These are phyloP conservation scores for Botia kubotai DNA, from an alignment of 2,797 vertebrate genomes.

Conservation along the genomic window DNA sequence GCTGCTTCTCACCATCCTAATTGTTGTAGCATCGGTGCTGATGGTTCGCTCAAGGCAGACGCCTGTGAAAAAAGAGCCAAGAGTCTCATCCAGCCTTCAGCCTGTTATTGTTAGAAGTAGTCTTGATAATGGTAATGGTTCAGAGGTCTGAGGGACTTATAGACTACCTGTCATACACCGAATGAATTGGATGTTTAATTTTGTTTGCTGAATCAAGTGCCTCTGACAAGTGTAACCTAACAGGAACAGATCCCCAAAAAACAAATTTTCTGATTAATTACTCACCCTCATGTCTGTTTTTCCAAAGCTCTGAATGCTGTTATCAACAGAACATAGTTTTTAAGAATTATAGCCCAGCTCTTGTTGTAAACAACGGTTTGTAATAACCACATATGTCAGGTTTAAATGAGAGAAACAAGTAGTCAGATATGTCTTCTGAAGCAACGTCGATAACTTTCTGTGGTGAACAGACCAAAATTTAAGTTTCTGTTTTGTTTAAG, in stretches of 20 bases:
- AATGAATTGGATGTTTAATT: constrained; percentile 3
- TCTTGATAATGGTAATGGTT: constrained; percentile 83
- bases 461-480: no score
- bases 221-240: constrained; percentile 50
- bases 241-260: not conserved
- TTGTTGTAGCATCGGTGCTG: constrained; percentile 68
- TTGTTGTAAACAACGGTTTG: not conserved
- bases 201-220: constrained; percentile 57
- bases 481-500: not conserved
- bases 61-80: constrained; percentile 71
- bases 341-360: no score
- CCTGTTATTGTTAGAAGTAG: constrained; percentile 84
- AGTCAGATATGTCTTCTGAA: not conserved
- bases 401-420: not conserved
- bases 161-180: constrained; percentile 4
- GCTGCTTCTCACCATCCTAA: constrained; percentile 80
- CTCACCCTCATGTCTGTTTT: not conserved
- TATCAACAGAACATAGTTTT: no score
- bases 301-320: not conserved
- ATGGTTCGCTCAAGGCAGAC: constrained; percentile 75
- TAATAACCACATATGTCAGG: not conserved
- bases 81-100: constrained; percentile 77
- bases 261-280: not conserved
- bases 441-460: not conserved
- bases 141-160: constrained; percentile 85